Conservation (phyloP, 2,888 invertebrate species). For the Charanyca ferruginea region DNA sequence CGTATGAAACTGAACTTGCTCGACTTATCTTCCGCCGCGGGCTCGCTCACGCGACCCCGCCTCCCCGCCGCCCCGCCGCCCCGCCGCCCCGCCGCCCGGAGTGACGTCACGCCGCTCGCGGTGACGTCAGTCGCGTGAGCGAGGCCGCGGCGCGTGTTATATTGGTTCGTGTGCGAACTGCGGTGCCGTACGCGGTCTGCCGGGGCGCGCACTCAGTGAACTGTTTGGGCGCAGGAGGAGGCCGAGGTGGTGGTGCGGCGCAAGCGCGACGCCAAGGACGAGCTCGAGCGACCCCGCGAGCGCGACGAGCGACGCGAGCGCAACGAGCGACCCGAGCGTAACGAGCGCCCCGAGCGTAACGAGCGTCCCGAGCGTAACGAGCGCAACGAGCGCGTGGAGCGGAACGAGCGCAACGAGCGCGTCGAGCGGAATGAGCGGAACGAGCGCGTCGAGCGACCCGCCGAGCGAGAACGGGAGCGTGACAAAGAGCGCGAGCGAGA, state of each 20-base stretch:
- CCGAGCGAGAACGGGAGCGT: conserved; percentile 70
- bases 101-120: not conserved
- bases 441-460: conserved; percentile 54
- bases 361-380: no score
- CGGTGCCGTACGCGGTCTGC: conserved; percentile 18
- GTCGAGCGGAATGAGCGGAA: conserved; percentile 46
- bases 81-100: not conserved
- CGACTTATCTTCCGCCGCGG: conserved; percentile 44
- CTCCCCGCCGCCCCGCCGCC: not conserved
- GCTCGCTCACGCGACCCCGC: conserved; percentile 29
- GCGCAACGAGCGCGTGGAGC: no score
- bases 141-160: conserved; percentile 45
- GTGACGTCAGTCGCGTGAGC: conserved; percentile 24
- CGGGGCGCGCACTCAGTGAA: conserved; percentile 43
- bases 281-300: conserved; percentile 69
- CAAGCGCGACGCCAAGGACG: conserved; percentile 84
- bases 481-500: conserved; percentile 52
- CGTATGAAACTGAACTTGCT: conserved; percentile 66
- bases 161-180: conserved; percentile 54
- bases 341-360: conserved; percentile 39
- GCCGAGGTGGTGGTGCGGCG: conserved; percentile 91
- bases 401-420: conserved; percentile 33
- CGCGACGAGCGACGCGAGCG: conserved; percentile 65
- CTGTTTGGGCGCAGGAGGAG: conserved; percentile 92
- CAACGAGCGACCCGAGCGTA: conserved; percentile 48